Evolutionary conservation across 2,888 invertebrate genomes (phyloP).

Genomic region (Archaeoteleia sp.): DNA sequence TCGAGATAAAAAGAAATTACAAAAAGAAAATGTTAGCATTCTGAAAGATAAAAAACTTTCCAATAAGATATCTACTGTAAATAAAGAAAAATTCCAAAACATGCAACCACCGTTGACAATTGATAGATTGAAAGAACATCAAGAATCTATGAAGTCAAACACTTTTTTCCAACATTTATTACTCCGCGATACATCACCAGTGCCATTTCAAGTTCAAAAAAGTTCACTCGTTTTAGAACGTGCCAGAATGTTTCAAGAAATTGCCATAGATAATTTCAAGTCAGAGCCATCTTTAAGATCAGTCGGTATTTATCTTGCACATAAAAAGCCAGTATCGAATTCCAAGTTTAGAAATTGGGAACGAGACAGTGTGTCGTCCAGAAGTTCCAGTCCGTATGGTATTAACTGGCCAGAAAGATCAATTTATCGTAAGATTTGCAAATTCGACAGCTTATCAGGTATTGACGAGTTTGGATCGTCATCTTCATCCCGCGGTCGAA

Average conservation of each 20-base stretch:
- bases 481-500: constrained; percentile 65
- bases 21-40: constrained; percentile 43
- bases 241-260: constrained; percentile 82
- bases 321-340: constrained; percentile 83
- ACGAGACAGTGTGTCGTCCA: constrained; percentile 75
- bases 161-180: constrained; percentile 85
- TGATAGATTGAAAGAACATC: constrained; percentile 78
- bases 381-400: constrained; percentile 78
- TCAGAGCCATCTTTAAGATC: constrained; percentile 79
- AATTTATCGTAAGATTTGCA: constrained; percentile 65
- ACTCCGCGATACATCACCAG: constrained; percentile 76
- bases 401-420: constrained; percentile 79
- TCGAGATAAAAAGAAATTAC: constrained; percentile 43
- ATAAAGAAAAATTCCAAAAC: constrained; percentile 31
- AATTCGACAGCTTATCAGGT: constrained; percentile 69
- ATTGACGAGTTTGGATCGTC: constrained; percentile 71
- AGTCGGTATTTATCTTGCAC: constrained; percentile 80
- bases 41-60: constrained; percentile 10
- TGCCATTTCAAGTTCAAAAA: constrained; percentile 73
- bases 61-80: constrained; percentile 18
- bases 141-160: constrained; percentile 79
- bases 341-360: constrained; percentile 84
- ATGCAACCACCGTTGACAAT: constrained; percentile 58
- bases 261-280: constrained; percentile 71
- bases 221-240: constrained; percentile 82